Conservation (phyloP, 2,797 vertebrate genomes). For the Cichlasoma orientale region DNA sequence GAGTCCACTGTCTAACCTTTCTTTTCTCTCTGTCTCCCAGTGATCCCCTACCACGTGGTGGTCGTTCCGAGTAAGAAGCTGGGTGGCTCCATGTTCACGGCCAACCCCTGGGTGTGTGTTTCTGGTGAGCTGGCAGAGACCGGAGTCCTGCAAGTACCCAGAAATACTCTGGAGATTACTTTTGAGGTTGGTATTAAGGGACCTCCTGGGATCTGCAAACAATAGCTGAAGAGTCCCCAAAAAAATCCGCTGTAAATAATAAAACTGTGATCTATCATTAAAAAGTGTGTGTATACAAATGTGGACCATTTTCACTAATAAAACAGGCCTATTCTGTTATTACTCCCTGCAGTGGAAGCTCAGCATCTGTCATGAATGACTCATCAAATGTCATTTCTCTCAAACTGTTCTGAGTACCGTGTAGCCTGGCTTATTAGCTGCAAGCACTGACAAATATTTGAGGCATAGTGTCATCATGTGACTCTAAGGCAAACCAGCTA, state of each 20-base stretch:
- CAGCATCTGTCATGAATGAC: background rate
- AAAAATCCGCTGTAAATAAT: background rate
- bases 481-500: background rate
- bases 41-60: constrained; percentile 98
- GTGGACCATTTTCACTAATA: background rate
- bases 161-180: constrained; percentile 95
- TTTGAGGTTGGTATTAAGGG: constrained; percentile 88
- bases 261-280: background rate
- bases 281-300: background rate
- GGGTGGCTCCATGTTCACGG: constrained; percentile 98
- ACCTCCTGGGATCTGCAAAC: background rate
- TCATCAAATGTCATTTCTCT: background rate
- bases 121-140: constrained; percentile 97
- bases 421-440: background rate
- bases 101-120: constrained; percentile 98
- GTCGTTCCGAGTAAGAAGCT: constrained; percentile 97
- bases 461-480: background rate
- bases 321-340: background rate
- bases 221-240: background rate
- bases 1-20: background rate
- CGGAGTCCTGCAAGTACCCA: constrained; percentile 94
- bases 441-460: background rate
- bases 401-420: background rate
- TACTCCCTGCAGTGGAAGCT: background rate
- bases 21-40: constrained; percentile 73